Percentiles rank a stretch among this genome's conserved stretches.
phyloP scores from a whole-genome alignment of 2,888 invertebrate species.

The Mechanitis messenoides region DNA sequence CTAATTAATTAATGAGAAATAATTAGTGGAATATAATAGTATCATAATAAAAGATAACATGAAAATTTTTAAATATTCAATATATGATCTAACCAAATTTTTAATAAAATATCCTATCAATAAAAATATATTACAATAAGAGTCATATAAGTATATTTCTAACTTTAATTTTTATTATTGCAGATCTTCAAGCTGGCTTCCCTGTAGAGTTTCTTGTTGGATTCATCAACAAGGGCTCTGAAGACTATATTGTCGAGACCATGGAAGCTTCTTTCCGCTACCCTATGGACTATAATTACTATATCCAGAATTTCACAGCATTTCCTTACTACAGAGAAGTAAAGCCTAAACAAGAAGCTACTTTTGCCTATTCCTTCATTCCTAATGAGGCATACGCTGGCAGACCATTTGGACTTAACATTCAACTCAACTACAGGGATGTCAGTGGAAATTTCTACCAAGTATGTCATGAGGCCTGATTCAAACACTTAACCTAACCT shows the following conservation, averaged over 20 bases:
- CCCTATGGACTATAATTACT: slow-evolving; percentile 98
- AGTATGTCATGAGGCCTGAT: slow-evolving; percentile 49
- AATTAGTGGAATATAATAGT: background rate
- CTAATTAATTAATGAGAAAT: too few species aligned
- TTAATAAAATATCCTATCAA: background rate
- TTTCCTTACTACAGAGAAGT: slow-evolving; percentile 91
- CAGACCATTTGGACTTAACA: slow-evolving; percentile 95
- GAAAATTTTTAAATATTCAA: background rate
- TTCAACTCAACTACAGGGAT: slow-evolving; percentile 94
- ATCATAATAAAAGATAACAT: background rate
- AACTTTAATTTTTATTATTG: slow-evolving; percentile 10
- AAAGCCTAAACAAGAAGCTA: slow-evolving; percentile 93
- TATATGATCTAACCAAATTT: background rate
- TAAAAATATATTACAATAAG: background rate
- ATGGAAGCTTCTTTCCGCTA: slow-evolving; percentile 99
- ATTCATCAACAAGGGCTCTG: slow-evolving; percentile 94
- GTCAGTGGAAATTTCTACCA: slow-evolving; percentile 76
- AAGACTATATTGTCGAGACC: slow-evolving; percentile 93
- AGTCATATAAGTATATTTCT: too few species aligned
- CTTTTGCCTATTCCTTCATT: slow-evolving; percentile 95
- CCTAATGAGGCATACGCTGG: slow-evolving; percentile 98
- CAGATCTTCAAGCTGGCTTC: slow-evolving; percentile 93
- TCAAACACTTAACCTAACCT: background rate
- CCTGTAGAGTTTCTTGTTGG: slow-evolving; percentile 97
- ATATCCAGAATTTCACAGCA: slow-evolving; percentile 98